These are phyloP conservation scores for Pachyuromys duprasi DNA, from an alignment of 2,797 vertebrate genomes.

Conservation along the genomic window DNA sequence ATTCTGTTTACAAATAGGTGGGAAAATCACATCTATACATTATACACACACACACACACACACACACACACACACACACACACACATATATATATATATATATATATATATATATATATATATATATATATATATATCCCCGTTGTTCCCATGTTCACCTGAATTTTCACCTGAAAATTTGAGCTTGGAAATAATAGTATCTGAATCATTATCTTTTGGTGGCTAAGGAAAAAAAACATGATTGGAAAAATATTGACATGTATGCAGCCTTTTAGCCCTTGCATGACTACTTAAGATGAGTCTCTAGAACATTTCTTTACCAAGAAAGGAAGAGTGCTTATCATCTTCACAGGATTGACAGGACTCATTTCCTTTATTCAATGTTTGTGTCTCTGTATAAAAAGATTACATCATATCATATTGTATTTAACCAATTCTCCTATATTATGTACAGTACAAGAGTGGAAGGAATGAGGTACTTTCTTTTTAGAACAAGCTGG, in stretches of 20 bases:
- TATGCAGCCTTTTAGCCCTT: not conserved
- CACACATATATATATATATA: too few relatives aligned
- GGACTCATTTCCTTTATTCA: not conserved
- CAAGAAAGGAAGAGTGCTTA: not conserved
- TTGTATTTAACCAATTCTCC: accelerated
- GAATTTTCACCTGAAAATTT: not conserved
- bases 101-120: too few relatives aligned
- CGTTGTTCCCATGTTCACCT: not conserved
- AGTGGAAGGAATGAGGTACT: not conserved
- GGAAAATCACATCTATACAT: too few relatives aligned
- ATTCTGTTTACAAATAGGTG: not conserved
- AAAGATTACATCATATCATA: not conserved
- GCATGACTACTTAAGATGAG: not conserved
- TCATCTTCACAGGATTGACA: too few relatives aligned
- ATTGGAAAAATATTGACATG: not conserved
- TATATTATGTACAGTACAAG: not conserved
- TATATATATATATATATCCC: too few relatives aligned
- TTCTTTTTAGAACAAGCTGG: not conserved
- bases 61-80: too few relatives aligned
- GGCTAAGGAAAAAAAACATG: not conserved
- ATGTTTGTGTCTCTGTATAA: not conserved
- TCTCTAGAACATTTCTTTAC: not conserved
- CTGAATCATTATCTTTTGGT: not conserved
- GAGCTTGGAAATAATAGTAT: not conserved
- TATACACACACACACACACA: too few relatives aligned